Percentiles rank a stretch among this genome's conserved stretches.
Conservation (phyloP, 1,140 invertebrate species). For the Drosophila orosa region DNA sequence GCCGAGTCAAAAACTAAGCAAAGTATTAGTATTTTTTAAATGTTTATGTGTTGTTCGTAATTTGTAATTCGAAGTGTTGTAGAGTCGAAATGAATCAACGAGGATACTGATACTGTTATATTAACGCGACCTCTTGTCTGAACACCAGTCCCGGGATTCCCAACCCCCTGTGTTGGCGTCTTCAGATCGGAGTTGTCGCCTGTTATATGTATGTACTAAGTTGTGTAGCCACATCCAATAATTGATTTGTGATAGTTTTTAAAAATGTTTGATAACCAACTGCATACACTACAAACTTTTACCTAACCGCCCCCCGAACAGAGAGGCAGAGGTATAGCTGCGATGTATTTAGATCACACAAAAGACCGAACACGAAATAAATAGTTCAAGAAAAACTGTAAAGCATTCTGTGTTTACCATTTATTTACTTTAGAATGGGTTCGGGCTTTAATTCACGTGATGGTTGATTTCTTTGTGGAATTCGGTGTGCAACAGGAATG, state of each 20-base stretch:
- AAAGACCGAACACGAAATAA: slow-evolving; percentile 52
- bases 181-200: slow-evolving; percentile 30
- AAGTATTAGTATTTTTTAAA: slow-evolving; percentile 58
- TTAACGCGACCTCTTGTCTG: slow-evolving; percentile 28
- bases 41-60: slow-evolving; percentile 62
- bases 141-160: background rate
- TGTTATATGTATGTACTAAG: slow-evolving; percentile 60
- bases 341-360: slow-evolving; percentile 65
- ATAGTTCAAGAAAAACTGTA: slow-evolving; percentile 36
- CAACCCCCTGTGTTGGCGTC: background rate
- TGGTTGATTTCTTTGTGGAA: background rate
- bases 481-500: background rate
- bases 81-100: slow-evolving; percentile 35
- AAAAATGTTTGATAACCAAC: slow-evolving; percentile 75
- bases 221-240: slow-evolving; percentile 78
- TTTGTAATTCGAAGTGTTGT: slow-evolving; percentile 56
- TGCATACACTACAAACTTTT: slow-evolving; percentile 45
- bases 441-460: background rate
- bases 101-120: slow-evolving; percentile 55
- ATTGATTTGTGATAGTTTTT: slow-evolving; percentile 83
- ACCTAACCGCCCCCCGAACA: slow-evolving; percentile 25
- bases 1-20: slow-evolving; percentile 18
- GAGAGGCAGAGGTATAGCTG: slow-evolving; percentile 37
- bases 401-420: too few species aligned
- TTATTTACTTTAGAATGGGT: background rate